phyloP scores from a whole-genome alignment of 2,113 vertebrate species.

The Mungos mungo region DNA sequence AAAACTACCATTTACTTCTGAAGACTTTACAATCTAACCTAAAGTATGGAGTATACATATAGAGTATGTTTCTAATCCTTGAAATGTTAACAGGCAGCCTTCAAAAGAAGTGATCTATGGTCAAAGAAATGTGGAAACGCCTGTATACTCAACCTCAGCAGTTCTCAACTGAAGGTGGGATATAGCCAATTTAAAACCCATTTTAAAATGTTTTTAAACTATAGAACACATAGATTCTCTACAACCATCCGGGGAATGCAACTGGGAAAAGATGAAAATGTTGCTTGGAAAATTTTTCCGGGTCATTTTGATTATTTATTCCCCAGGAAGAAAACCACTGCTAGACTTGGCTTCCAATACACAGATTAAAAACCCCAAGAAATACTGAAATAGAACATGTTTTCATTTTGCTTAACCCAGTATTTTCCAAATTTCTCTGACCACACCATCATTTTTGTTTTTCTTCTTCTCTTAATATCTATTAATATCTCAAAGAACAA shows the following conservation, averaged over 20 bases:
- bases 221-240: not conserved
- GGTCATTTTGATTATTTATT: not conserved
- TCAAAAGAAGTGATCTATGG: not conserved
- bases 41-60: not conserved
- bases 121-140: constrained; percentile 2
- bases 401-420: constrained; percentile 10
- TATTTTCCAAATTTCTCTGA: constrained; percentile 38
- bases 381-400: constrained; percentile 7
- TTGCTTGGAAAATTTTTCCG: not conserved
- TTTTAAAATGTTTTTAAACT: not conserved
- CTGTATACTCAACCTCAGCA: not conserved
- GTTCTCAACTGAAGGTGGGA: not conserved
- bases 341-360: not conserved
- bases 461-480: constrained; percentile 28
- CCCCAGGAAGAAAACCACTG: not conserved
- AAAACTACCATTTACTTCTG: not conserved
- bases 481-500: constrained; percentile 45
- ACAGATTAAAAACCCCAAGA: not conserved
- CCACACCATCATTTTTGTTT: not conserved
- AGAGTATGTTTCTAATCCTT: constrained; percentile 5
- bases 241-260: not conserved
- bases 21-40: not conserved
- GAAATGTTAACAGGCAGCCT: not conserved
- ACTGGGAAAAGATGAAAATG: not conserved
- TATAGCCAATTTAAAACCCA: not conserved